These are phyloP conservation scores for Aspidiotus rigidus DNA, from an alignment of 2,888 invertebrate genomes.

Conservation along the genomic window DNA sequence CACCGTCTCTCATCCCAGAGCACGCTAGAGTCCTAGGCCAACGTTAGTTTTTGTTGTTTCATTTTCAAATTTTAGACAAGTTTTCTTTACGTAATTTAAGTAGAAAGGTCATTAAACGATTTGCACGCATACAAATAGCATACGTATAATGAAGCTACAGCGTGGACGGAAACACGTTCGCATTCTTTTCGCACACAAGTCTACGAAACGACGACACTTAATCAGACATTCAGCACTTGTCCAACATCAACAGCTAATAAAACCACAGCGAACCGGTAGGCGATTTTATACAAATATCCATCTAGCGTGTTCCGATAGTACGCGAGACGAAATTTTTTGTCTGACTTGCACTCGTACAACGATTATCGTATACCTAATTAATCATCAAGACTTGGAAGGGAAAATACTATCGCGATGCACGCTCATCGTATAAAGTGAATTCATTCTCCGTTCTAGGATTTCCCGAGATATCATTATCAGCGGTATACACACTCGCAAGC, in stretches of 20 bases:
- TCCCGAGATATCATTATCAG: no score
- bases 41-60: no score
- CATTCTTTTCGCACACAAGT: slow-evolving; percentile 22
- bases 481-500: no score
- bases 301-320: background rate
- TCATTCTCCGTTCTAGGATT: no score
- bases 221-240: slow-evolving; percentile 24
- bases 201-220: slow-evolving; percentile 10
- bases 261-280: slow-evolving; percentile 20
- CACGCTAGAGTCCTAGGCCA: no score
- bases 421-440: no score
- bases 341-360: background rate
- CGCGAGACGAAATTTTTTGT: background rate
- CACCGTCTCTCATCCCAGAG: no score
- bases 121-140: no score
- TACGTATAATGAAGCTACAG: no score
- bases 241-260: slow-evolving; percentile 5
- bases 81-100: background rate
- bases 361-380: background rate
- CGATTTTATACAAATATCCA: background rate
- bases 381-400: no score
- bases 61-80: background rate
- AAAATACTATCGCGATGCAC: no score
- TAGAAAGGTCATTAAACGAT: slow-evolving; percentile 22
- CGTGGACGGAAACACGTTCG: slow-evolving; percentile 24